phyloP scores from a whole-genome alignment of 2,797 vertebrate genomes.

The Parotocinclus haroldoi region DNA sequence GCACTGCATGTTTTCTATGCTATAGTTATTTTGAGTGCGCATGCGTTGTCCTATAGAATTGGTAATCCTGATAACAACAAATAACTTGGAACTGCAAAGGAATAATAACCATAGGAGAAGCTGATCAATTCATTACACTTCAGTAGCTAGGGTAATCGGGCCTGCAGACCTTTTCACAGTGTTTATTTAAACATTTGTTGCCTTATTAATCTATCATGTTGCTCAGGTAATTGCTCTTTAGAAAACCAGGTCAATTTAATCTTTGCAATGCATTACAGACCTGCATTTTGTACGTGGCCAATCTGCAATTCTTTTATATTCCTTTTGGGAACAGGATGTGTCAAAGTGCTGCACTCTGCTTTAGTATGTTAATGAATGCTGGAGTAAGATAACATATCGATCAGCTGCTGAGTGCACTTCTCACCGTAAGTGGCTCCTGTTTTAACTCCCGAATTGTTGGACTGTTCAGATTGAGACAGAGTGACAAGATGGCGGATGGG shows the following conservation, averaged over 20 bases:
- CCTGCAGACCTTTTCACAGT: not conserved
- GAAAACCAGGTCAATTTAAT: conserved; percentile 8
- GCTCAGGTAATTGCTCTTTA: conserved; percentile 12
- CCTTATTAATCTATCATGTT: conserved; percentile 1
- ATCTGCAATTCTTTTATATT: not conserved
- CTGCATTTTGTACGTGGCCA: not conserved
- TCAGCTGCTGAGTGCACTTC: conserved; percentile 13
- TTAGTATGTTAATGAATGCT: conserved; percentile 12
- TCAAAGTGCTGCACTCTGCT: not conserved
- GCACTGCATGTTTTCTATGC: no score
- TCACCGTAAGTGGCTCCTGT: conserved; percentile 9
- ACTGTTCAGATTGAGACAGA: not conserved
- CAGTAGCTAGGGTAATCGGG: not conserved
- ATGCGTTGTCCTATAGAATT: no score
- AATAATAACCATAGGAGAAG: no score
- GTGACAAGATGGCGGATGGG: not conserved
- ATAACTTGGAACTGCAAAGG: no score
- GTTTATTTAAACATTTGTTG: conserved; percentile 13
- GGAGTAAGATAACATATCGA: conserved; percentile 7
- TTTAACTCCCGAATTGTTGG: conserved; percentile 10
- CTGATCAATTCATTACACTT: not conserved
- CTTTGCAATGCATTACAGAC: conserved; percentile 9
- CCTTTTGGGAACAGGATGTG: not conserved
- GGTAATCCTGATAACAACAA: no score
- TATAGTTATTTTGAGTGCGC: no score